Percentiles rank a stretch among this genome's conserved stretches.
Conservation (phyloP, 1,140 invertebrate species). For the Papilio helenus region DNA sequence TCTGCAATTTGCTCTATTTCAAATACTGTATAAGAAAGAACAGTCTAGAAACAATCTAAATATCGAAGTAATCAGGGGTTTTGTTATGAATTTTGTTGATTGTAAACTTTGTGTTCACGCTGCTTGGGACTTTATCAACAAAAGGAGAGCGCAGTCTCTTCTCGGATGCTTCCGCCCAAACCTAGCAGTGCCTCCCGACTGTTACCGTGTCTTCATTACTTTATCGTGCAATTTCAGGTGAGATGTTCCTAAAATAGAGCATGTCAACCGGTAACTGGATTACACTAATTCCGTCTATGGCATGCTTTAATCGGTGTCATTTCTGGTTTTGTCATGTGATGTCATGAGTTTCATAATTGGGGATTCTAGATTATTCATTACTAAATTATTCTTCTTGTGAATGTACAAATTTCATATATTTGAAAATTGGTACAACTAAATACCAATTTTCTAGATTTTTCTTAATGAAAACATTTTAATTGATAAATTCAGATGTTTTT, state of each 20-base stretch:
- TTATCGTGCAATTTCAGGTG: slow-evolving; percentile 78
- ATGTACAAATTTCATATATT: not conserved
- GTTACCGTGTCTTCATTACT: slow-evolving; percentile 75
- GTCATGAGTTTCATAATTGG: not conserved
- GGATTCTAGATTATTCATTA: not conserved
- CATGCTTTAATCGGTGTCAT: slow-evolving; percentile 39
- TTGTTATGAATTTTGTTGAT: not conserved
- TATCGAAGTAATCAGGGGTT: too few species aligned
- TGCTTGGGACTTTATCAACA: slow-evolving; percentile 57
- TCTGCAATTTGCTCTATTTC: too few species aligned
- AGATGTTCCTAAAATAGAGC: slow-evolving; percentile 75
- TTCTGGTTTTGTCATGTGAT: slow-evolving; percentile 6
- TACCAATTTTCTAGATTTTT: not conserved
- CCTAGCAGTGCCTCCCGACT: slow-evolving; percentile 66
- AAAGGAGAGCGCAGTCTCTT: slow-evolving; percentile 75
- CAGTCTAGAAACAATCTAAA: too few species aligned
- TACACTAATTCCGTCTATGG: slow-evolving; percentile 34
- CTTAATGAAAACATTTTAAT: slow-evolving; percentile 64
- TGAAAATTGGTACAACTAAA: too few species aligned
- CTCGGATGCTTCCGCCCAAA: slow-evolving; percentile 76
- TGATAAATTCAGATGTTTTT: slow-evolving; percentile 86
- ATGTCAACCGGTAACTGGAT: slow-evolving; percentile 43
- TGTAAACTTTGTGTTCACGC: slow-evolving; percentile 55
- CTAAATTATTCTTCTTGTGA: not conserved
- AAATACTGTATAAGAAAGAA: too few species aligned